Conservation (phyloP, 37 sponge, comb jelly and placozoan genomes). For the Lycopodina hypogea region DNA sequence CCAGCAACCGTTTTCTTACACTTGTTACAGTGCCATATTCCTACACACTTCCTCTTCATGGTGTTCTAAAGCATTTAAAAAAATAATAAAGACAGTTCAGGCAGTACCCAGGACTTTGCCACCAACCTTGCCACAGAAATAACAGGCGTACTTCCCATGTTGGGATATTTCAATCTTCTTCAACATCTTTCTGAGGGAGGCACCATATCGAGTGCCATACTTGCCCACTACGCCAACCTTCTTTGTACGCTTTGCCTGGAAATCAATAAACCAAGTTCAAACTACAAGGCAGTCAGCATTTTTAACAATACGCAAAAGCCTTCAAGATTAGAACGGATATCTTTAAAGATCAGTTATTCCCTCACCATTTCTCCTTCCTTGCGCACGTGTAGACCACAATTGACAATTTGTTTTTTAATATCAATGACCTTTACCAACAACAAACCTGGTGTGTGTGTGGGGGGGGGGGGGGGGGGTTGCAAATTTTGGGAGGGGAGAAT, state of each 20-base stretch:
- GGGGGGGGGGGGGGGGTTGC: too few species aligned
- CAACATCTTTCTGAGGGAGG: conserved; percentile 95
- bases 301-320: too few species aligned
- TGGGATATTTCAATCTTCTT: conserved; percentile 98
- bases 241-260: conserved; percentile 96
- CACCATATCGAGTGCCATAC: conserved; percentile 97
- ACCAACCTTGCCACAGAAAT: conserved; percentile 95
- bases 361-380: too few species aligned
- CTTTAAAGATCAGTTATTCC: too few species aligned
- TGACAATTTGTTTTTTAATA: too few species aligned
- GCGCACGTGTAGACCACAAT: too few species aligned
- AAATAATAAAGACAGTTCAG: background rate
- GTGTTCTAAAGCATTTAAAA: conserved; percentile 46
- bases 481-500: too few species aligned
- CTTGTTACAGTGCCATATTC: conserved; percentile 95
- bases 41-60: conserved; percentile 88
- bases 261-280: too few species aligned
- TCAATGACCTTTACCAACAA: too few species aligned
- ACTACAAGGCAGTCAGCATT: too few species aligned
- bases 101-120: background rate
- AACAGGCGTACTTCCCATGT: conserved; percentile 89
- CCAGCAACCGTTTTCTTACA: conserved; percentile 93
- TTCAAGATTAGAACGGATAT: too few species aligned
- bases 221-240: conserved; percentile 98
- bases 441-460: too few species aligned